These are phyloP conservation scores for Sisyra nigra DNA, from an alignment of 2,888 invertebrate genomes.

Conservation along the genomic window DNA sequence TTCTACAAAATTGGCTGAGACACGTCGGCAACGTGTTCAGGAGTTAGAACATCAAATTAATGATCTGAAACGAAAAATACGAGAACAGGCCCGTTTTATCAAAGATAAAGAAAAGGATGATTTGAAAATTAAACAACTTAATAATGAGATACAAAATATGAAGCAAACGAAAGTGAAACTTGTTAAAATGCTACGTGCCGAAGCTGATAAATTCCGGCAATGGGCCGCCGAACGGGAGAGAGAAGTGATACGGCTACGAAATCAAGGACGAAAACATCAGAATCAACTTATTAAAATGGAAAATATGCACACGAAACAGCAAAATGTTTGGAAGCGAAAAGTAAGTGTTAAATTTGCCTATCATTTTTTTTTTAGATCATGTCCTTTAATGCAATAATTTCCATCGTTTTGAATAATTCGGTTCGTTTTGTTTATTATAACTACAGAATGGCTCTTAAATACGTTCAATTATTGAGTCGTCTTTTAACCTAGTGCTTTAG, in stretches of 20 bases:
- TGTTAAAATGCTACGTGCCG: slow-evolving; percentile 68
- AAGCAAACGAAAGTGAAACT: slow-evolving; percentile 70
- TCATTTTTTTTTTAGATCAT: not conserved
- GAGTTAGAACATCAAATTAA: slow-evolving; percentile 59
- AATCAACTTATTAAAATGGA: slow-evolving; percentile 69
- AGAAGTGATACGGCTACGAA: slow-evolving; percentile 59
- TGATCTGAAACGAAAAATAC: slow-evolving; percentile 48
- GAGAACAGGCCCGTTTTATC: slow-evolving; percentile 30
- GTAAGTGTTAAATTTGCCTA: not conserved
- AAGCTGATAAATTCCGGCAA: slow-evolving; percentile 65
- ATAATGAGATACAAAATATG: slow-evolving; percentile 57
- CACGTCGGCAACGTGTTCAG: slow-evolving; percentile 59
- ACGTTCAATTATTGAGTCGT: too few relatives aligned
- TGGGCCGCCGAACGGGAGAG: slow-evolving; percentile 70
- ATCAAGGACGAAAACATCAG: slow-evolving; percentile 66
- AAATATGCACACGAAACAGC: slow-evolving; percentile 59
- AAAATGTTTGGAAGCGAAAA: slow-evolving; percentile 70
- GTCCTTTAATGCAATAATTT: not conserved
- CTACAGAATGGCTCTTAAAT: too few relatives aligned
- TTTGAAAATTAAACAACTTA: slow-evolving; percentile 54
- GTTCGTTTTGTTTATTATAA: too few relatives aligned
- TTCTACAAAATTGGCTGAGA: slow-evolving; percentile 47
- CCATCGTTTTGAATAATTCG: not conserved
- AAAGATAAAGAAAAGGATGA: slow-evolving; percentile 72
- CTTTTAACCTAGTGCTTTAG: too few relatives aligned